A percentile compares a stretch with the other conserved stretches of the same genome.
These are phyloP conservation scores for Caerostris darwini DNA, from an alignment of 1,140 invertebrate genomes.

Conservation along the genomic window DNA sequence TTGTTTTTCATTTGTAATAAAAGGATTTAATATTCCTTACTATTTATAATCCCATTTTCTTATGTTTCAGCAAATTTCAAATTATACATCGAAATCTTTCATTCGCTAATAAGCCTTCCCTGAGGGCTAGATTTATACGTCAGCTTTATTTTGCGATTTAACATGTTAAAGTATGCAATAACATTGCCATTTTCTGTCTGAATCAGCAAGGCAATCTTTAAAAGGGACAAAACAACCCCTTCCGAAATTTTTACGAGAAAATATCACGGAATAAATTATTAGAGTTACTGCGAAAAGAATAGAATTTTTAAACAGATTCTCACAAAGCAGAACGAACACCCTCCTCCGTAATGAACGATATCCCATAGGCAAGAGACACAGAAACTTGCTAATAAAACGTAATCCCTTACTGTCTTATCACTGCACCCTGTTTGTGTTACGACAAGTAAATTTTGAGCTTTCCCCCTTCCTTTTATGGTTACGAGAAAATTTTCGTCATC, in stretches of 20 bases:
- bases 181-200: slow-evolving; percentile 1
- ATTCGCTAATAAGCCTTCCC: slow-evolving; percentile 4
- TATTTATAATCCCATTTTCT: too few species aligned
- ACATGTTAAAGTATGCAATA: background rate
- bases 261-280: slow-evolving; percentile 24
- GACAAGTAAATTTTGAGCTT: slow-evolving; percentile 43
- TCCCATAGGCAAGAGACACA: background rate
- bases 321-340: background rate
- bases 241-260: slow-evolving; percentile 10
- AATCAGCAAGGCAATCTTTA: background rate
- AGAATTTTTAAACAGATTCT: slow-evolving; percentile 36
- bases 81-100: background rate
- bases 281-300: slow-evolving; percentile 11
- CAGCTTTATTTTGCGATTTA: background rate
- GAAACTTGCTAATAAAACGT: slow-evolving; percentile 24
- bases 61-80: background rate
- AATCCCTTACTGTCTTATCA: slow-evolving; percentile 41
- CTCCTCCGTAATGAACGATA: background rate
- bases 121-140: background rate
- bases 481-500: slow-evolving; percentile 29
- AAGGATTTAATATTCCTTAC: too few species aligned
- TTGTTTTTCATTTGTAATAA: too few species aligned
- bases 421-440: slow-evolving; percentile 4
- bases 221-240: background rate
- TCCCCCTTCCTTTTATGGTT: slow-evolving; percentile 9